Evolutionary conservation across 2,888 invertebrate genomes (phyloP).

Genomic region (Caenorhabditis auriculariae): DNA sequence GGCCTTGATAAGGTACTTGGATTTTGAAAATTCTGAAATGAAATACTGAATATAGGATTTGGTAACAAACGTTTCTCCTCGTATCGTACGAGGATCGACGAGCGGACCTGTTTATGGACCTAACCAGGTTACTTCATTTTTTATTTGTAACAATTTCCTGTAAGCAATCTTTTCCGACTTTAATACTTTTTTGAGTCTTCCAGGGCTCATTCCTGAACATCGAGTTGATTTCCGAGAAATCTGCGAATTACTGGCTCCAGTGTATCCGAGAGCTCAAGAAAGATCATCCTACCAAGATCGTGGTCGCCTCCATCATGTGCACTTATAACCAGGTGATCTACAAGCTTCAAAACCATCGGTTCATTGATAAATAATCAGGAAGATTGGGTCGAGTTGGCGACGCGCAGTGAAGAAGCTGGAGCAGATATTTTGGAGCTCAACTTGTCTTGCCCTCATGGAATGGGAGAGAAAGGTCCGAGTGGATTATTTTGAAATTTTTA

Average conservation of each 20-base stretch:
- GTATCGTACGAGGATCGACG: slow-evolving; percentile 90
- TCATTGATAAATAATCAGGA: slow-evolving; percentile 66
- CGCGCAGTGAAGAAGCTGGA: slow-evolving; percentile 76
- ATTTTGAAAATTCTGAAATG: neutral
- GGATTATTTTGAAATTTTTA: neutral
- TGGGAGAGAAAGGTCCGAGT: slow-evolving; percentile 68
- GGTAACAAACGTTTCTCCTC: slow-evolving; percentile 93
- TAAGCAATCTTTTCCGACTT: neutral
- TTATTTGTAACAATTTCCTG: neutral
- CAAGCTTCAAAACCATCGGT: neutral
- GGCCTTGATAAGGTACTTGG: slow-evolving; percentile 80
- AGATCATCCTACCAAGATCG: slow-evolving; percentile 77
- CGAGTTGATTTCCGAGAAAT: slow-evolving; percentile 95
- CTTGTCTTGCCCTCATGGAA: slow-evolving; percentile 95
- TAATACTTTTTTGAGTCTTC: neutral
- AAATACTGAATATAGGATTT: slow-evolving; percentile 72
- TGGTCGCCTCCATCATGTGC: slow-evolving; percentile 62
- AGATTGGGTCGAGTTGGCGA: slow-evolving; percentile 85
- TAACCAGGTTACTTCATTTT: slow-evolving; percentile 67
- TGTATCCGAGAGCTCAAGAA: slow-evolving; percentile 78
- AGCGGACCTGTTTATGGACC: slow-evolving; percentile 85
- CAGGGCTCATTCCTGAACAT: slow-evolving; percentile 95
- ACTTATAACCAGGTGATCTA: slow-evolving; percentile 43
- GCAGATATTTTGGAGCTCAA: slow-evolving; percentile 94
- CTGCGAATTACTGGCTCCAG: slow-evolving; percentile 86